Evolutionary conservation across 2,113 vertebrate species (phyloP), one percentile per base, ranked within the genome.

Genomic region (Ondatra zibethicus): DNA sequence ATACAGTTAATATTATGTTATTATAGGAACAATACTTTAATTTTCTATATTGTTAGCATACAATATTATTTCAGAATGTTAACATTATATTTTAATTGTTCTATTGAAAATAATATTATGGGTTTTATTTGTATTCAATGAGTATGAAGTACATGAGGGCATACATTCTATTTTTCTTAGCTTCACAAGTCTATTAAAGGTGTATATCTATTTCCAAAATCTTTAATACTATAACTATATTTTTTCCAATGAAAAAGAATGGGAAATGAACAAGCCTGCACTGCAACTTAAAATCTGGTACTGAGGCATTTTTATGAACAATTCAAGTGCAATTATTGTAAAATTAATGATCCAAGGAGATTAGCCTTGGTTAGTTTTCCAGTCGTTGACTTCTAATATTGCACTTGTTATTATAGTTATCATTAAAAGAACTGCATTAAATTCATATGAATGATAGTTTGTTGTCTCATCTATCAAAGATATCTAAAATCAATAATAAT

Each of bases 311-410:
- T 97, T 98, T 95, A 87, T 97, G 96, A 96, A 93, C 96, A 98
- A 86, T 93, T 61, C 92, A 88, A 96, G 55, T 89, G 97, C n/a
- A 45, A 96, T 47, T 91, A 97, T 97, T 98, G 98, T 92, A 95
- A 96, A 98, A 92, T 97, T 98, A 98, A 98, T 98, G 98, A 98
- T 52, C 72, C 97, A 94, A 97, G 93, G 95, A 98, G 96, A 97
- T 95, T 82, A 98, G 92, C 91, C 72, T 98, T 98, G n/a, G 72
- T 97, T 98, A 96, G 92, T 76, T 98, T 98, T 95, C 94, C 82
- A 80, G 84, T 93, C 82, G 73, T 96, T 97, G 96, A 8, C 42
- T 97, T 96, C 92, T 85, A 96, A 58, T 2, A 0, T 75, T 97
- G 84, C 0, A 82, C 72, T 97, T 97, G 55, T 96, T 97, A 78